These are phyloP conservation scores for Loxodonta africana DNA, from an alignment of 2,113 vertebrate genomes.

Conservation along the genomic window DNA sequence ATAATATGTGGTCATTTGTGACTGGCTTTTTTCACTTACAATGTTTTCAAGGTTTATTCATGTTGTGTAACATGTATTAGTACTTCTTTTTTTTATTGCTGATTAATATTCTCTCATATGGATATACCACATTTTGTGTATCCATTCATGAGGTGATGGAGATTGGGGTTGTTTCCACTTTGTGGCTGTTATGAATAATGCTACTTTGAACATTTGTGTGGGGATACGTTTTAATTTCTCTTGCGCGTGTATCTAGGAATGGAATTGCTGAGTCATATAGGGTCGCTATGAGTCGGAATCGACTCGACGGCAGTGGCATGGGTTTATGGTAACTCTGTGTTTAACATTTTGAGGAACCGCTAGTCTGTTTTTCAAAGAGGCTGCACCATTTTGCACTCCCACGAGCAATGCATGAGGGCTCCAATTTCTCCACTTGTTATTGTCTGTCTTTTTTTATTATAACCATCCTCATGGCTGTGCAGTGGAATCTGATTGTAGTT, in stretches of 20 bases:
- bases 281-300: too few species aligned
- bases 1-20: neutral
- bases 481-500: constrained; percentile 58
- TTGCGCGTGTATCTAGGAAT: neutral
- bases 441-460: constrained; percentile 60
- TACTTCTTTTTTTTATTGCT: constrained; percentile 33
- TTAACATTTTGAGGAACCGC: constrained; percentile 22
- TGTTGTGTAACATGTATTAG: neutral
- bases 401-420: neutral
- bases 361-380: constrained; percentile 28
- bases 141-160: neutral
- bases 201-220: neutral
- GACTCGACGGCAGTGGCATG: too few species aligned
- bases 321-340: neutral
- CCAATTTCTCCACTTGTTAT: constrained; percentile 18
- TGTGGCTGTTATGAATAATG: constrained; percentile 22
- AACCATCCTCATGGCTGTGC: neutral
- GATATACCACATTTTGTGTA: constrained; percentile 8
- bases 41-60: neutral
- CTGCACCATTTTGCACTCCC: neutral
- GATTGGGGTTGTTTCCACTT: neutral
- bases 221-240: constrained; percentile 2
- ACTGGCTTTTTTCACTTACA: constrained; percentile 19
- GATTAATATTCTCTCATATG: neutral
- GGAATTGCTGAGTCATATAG: neutral